Evolutionary conservation across 2,113 vertebrate genomes (phyloP), one percentile per base, ranked within the genome.

Genomic region (Plotosus lineatus): DNA sequence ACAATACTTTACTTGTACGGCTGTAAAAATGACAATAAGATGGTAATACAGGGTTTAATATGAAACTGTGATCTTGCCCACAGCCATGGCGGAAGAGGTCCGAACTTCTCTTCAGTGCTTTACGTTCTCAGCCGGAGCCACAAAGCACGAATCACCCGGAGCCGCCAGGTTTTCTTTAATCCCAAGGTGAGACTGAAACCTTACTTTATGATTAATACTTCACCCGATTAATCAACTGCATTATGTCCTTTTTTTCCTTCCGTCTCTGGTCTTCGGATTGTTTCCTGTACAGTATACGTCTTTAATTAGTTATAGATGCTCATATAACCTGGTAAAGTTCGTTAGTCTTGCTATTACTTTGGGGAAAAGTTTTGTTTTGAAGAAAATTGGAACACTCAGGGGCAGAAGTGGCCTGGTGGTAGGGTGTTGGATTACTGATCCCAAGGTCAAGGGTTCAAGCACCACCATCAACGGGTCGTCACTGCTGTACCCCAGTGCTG

Each of bases 71-170:
- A 3, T 51, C 10, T 51, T 36, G 2, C 7, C 48, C 19, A 51
- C 46, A 73, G 69, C 33, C 46, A 73, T 42, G 92, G 85, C 0
- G 56, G 14, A 0, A 94, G 8, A 71, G 84, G 84, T 23, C 94
- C 95, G 71, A 93, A 15, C 75, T 97, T 98, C 87, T 92, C 94
- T 63, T 74, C 19, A 11, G 11, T 95, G 40, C 77, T 97, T 6
- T 92, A 91, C 0, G 91, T 84, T 0, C 88, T 98, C 78, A 88
- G 31, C 55, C 15, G 14, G 1, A 61, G 10, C 15, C 75, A 85
- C 0, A 92, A 73, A 86, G 89, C 86, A 0, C 61, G 6, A 31
- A 55, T 83, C 11, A 87, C 91, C 66, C 2, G 0, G 0, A 15
- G 82, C 28, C 80, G 88, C 9, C 46, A 0, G 0, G 78, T 93